These are phyloP conservation scores for Numenius phaeopus DNA, from an alignment of 2,797 vertebrate genomes.

Conservation along the genomic window DNA sequence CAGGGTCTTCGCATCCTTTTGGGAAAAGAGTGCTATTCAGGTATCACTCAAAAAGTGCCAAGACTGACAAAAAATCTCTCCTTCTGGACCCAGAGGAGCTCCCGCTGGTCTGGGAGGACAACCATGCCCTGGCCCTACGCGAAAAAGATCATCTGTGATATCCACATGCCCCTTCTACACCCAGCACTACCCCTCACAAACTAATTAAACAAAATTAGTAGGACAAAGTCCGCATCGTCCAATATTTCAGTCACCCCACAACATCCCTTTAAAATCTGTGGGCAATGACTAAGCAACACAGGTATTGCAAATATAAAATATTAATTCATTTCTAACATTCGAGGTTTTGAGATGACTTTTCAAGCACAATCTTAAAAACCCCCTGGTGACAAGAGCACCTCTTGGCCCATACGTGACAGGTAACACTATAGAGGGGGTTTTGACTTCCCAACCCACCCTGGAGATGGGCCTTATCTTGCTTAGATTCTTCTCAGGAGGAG, in stretches of 20 bases:
- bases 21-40: background rate
- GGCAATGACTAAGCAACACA: background rate
- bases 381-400: background rate
- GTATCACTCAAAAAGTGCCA: background rate
- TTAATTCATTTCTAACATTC: background rate
- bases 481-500: background rate
- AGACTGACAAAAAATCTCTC: background rate
- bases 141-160: background rate
- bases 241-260: background rate
- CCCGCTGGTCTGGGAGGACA: background rate
- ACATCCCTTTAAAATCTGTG: background rate
- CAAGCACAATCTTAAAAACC: background rate
- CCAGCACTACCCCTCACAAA: background rate
- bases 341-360: background rate
- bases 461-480: background rate
- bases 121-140: accelerated
- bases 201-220: background rate
- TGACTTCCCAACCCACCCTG: background rate
- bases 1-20: background rate
- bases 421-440: background rate
- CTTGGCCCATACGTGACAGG: accelerated
- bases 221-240: background rate
- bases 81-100: background rate
- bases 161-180: background rate
- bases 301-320: background rate